Conservation (phyloP, 2,797 vertebrate genomes). For the Meriones psammophilus region DNA sequence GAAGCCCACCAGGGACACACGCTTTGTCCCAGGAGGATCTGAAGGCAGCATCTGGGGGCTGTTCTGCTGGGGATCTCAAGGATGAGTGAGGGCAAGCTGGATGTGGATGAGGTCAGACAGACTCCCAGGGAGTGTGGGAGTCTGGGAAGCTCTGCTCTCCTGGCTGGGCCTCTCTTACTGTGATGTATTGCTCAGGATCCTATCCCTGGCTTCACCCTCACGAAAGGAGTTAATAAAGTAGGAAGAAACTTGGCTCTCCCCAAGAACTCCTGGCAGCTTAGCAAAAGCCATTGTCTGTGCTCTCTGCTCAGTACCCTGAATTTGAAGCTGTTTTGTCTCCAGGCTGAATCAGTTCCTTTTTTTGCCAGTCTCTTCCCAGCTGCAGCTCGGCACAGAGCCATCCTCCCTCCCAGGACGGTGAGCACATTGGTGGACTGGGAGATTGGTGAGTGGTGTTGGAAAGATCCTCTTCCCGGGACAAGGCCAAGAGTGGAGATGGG, state of each 20-base stretch:
- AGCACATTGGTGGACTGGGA: neutral
- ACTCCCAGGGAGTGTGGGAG: neutral
- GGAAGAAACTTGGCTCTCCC: constrained; percentile 70
- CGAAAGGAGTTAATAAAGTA: constrained; percentile 75
- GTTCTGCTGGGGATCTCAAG: neutral
- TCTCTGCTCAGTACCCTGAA: constrained; percentile 60
- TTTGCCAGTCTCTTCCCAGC: constrained; percentile 64
- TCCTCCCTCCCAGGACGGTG: neutral
- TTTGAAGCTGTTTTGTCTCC: constrained; percentile 65
- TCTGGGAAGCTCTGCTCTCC: neutral
- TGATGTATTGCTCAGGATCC: neutral
- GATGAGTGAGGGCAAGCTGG: neutral
- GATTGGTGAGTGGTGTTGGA: neutral
- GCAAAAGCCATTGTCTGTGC: constrained; percentile 70
- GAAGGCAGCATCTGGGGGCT: neutral
- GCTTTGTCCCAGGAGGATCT: neutral
- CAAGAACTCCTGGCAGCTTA: constrained; percentile 64
- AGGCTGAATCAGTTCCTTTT: constrained; percentile 47
- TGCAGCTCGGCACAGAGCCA: constrained; percentile 61
- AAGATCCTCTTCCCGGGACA: neutral
- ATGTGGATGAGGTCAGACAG: neutral
- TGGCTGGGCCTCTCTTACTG: neutral
- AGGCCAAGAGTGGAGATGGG: neutral
- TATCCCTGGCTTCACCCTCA: constrained; percentile 30
- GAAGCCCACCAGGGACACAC: neutral